Base-by-base conservation (phyloP, 1,140 invertebrate genomes). In the Thaumatotibia leucotreta region DNA sequence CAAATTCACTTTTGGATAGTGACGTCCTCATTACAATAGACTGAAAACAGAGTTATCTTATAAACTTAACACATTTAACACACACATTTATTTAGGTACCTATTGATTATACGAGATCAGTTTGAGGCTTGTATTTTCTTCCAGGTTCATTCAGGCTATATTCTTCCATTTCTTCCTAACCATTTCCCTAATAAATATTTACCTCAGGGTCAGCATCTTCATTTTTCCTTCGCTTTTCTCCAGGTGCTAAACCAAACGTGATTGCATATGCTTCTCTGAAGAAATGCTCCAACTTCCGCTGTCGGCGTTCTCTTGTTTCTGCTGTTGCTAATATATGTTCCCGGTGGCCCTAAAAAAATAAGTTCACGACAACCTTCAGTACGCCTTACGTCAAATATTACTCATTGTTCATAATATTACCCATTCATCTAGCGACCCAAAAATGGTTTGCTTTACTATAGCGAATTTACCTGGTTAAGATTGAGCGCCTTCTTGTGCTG, bases 251-350 rank as follows among this genome's bases (percentile, higher is more conserved):
- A 2, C 97, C 97, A 83, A 98, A 98, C 0, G 97, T 98, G 61
- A 99, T 92, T 0, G 98, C 97, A 78, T 99, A 99, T 0, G 99
- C 98, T 91, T 99, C 98, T 73, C 98, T 94, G 91, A 99, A 99
- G 92, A 99, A 99, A 90, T 99, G 97, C 81, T 99, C 98, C 24
- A 99, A 86, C 74, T 98, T 95, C 73, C 97, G 96, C 77, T 99
- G 98, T 24, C 99, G 91, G 54, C 99, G 94, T 80, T 99, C 97
- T 79, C 98, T 96, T 0, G 98, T 99, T 91, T 99, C 98, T 8
- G 98, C 98, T 78, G 97, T 96, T 17, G 96, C 95, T 54, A 99
- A 87, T 92, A 99, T 97, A 50, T 97, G 94, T 73, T 99, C 98
- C 61, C 97, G 93, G 71, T 92, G 92, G 65, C 88, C 84, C 88